Evolutionary conservation across 2,888 invertebrate species (phyloP).

Genomic region (Dasypogon diadema): DNA sequence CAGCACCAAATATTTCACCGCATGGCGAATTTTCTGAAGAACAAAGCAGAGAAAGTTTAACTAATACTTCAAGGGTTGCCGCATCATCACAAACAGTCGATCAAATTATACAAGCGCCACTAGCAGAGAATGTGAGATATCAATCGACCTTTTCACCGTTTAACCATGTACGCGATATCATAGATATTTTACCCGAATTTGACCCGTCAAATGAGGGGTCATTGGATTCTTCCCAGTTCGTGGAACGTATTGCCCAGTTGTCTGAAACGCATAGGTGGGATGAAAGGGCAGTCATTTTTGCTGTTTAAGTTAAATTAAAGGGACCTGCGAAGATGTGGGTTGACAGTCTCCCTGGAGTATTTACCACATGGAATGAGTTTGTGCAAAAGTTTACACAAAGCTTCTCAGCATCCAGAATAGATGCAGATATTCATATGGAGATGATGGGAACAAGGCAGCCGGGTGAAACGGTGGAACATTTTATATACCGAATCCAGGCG

Average conservation of each 20-base stretch:
- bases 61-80: too few relatives aligned
- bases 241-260: background rate
- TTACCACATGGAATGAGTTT: background rate
- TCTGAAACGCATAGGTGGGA: background rate
- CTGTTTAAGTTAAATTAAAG: background rate
- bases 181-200: conserved; percentile 10
- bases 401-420: background rate
- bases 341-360: background rate
- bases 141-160: background rate
- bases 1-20: too few relatives aligned
- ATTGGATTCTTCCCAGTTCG: background rate
- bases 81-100: too few relatives aligned
- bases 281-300: background rate
- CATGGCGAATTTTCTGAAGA: too few relatives aligned
- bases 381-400: background rate
- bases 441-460: background rate
- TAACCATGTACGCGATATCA: conserved; percentile 43
- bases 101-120: too few relatives aligned
- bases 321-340: conserved; percentile 20
- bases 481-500: background rate
- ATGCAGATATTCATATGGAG: conserved; percentile 16
- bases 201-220: background rate
- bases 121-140: too few relatives aligned
- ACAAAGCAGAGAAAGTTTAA: too few relatives aligned
- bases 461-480: background rate